Base-by-base conservation (phyloP, 92 coral and sea anemone genomes). In the Anthopleura xanthogrammica region DNA sequence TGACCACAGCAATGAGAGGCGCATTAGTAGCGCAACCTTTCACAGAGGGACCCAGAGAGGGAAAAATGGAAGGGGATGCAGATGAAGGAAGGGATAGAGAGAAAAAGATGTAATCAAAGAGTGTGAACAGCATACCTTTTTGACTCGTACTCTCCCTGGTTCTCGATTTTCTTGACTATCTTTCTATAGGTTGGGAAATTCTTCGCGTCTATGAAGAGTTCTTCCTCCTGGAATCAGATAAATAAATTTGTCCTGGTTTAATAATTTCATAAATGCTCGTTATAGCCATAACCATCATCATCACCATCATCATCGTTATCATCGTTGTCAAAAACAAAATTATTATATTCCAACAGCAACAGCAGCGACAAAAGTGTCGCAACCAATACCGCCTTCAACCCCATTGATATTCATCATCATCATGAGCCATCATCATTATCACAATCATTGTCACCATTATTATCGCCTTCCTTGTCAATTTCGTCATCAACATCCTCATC, bases 71-170 rank as follows among this genome's bases (percentile, higher is more conserved):
- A 50, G 2, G 50, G 50, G 9, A 46, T 46, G 50, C 50, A 46
- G 50, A 5, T 4, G 50, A 9, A 46, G 9, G 50, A 46, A 46
- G 9, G 9, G 50, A 46, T 9, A 46, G 50, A 46, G 50, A 46
- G 50, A 46, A 46, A 46, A 46, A 46, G 50, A 46, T 46, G 50
- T 4, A 9, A 46, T 46, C 0, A 46, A 46, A 9, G 50, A 2
- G 50, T 46, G 50, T 46, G 7, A 46, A 9, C 50, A 46, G 2
- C 50, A 54, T n/a, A 95, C 99, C 98, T 91, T 83, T 98, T 91
- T 36, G 99, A 96, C 85, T 96, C 99, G 58, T 79, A 86, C 77
- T 94, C 99, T 73, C 87, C 92, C 79, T 96, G 99, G 75, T 90
- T 92, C 42, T 91, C 90, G 19, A 94, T 76, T 68, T 81, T 95